These are phyloP conservation scores for Pangasius djambal DNA, from an alignment of 2,797 vertebrate genomes.

Conservation along the genomic window DNA sequence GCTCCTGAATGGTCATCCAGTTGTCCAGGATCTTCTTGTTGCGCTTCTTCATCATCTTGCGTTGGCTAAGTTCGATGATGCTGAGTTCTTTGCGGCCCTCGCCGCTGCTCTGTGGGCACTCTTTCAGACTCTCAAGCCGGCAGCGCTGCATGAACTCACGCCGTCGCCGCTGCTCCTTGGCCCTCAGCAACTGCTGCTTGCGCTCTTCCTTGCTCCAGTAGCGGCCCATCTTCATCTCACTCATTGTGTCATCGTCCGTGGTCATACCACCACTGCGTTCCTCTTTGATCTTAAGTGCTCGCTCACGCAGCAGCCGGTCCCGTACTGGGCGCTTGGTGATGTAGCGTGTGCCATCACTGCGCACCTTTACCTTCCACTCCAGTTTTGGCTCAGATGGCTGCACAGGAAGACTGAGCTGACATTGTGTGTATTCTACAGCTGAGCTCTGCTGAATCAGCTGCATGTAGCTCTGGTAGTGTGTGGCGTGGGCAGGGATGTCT, in stretches of 20 bases:
- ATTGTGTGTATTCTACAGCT: slow-evolving; percentile 91
- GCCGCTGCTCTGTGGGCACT: slow-evolving; percentile 88
- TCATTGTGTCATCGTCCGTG: slow-evolving; percentile 93
- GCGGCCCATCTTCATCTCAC: slow-evolving; percentile 97
- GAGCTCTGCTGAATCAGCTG: slow-evolving; percentile 94
- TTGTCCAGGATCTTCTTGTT: slow-evolving; percentile 99
- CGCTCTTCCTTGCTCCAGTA: slow-evolving; percentile 98
- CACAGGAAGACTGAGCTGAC: slow-evolving; percentile 90
- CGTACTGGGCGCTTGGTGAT: slow-evolving; percentile 95
- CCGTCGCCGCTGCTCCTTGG: slow-evolving; percentile 90
- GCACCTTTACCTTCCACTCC: slow-evolving; percentile 98
- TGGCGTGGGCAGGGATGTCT: slow-evolving; percentile 88
- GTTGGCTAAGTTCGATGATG: slow-evolving; percentile 97
- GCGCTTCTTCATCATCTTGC: slow-evolving; percentile 98
- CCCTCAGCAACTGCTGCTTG: slow-evolving; percentile 91
- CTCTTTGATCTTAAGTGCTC: slow-evolving; percentile 96
- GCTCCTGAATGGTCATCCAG: slow-evolving; percentile 99
- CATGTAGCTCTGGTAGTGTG: slow-evolving; percentile 98
- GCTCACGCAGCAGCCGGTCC: slow-evolving; percentile 92
- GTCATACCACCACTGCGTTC: slow-evolving; percentile 94
- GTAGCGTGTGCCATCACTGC: slow-evolving; percentile 93
- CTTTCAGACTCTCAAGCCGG: slow-evolving; percentile 88
- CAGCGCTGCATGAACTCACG: slow-evolving; percentile 96
- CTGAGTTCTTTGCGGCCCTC: slow-evolving; percentile 89
- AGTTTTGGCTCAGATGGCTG: slow-evolving; percentile 83